phyloP scores from a whole-genome alignment of 1,140 invertebrate species.

The Laupala kohalensis region DNA sequence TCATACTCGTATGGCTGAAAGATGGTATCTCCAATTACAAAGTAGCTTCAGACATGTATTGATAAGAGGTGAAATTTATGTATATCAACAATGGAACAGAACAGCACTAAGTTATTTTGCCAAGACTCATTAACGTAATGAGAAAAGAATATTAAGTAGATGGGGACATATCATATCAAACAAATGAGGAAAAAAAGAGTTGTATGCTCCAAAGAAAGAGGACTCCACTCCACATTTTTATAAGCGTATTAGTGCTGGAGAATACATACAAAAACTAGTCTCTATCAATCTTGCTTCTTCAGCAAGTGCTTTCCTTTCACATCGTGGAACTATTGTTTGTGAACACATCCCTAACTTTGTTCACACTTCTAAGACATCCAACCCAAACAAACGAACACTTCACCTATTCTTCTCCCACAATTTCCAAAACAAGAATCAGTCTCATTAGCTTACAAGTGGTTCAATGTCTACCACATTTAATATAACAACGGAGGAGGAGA shows the following conservation, averaged over 20 bases:
- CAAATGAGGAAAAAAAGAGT: constrained; percentile 27
- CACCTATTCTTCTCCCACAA: background rate
- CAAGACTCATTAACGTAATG: no score
- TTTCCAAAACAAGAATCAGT: constrained; percentile 1
- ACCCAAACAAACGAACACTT: background rate
- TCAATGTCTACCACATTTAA: background rate
- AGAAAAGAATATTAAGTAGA: background rate
- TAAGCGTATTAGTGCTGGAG: constrained; percentile 11
- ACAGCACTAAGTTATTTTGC: no score
- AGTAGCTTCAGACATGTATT: no score
- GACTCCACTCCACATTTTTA: background rate
- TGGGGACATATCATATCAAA: constrained; percentile 14
- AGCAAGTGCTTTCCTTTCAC: background rate
- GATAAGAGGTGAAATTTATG: no score
- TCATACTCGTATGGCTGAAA: background rate
- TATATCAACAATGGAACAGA: no score
- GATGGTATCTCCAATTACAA: background rate
- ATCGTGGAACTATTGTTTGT: background rate
- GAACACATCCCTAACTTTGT: background rate
- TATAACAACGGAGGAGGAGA: background rate
- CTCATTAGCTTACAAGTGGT: constrained; percentile 2
- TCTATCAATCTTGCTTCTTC: background rate
- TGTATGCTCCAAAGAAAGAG: constrained; percentile 24
- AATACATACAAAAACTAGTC: constrained; percentile 10
- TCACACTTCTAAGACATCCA: background rate